Conservation (phyloP, 2,113 vertebrate genomes). For the Hippoglossus stenolepis region DNA sequence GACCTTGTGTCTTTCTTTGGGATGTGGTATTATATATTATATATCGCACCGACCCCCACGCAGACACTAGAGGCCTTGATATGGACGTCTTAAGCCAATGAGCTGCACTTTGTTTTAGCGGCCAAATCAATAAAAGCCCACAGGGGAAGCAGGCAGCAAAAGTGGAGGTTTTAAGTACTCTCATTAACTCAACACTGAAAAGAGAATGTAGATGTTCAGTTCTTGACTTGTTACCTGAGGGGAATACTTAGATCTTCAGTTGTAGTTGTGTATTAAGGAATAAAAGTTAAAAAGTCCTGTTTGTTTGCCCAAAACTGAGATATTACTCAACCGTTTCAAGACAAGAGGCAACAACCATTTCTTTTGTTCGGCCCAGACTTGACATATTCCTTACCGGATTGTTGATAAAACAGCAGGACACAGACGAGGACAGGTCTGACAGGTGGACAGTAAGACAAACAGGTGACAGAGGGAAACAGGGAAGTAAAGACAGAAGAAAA, state of each 20-base stretch:
- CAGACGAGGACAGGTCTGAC: slow-evolving; percentile 48
- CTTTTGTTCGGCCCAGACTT: background rate
- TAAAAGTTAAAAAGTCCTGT: too few relatives aligned
- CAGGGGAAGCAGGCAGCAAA: slow-evolving; percentile 47
- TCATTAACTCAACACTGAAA: slow-evolving; percentile 33
- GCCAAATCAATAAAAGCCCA: slow-evolving; percentile 72
- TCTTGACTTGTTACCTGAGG: background rate
- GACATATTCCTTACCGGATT: background rate
- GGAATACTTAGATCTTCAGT: background rate
- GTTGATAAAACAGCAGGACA: slow-evolving; percentile 9
- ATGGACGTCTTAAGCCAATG: slow-evolving; percentile 71
- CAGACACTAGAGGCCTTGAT: slow-evolving; percentile 49
- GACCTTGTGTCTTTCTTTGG: background rate
- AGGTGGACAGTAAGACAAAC: slow-evolving; percentile 63
- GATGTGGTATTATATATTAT: slow-evolving; percentile 9
- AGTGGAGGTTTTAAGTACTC: slow-evolving; percentile 6
- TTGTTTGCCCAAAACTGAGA: too few relatives aligned
- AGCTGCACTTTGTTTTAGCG: slow-evolving; percentile 71
- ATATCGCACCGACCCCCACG: slow-evolving; percentile 8
- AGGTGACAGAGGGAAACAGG: slow-evolving; percentile 48
- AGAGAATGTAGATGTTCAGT: slow-evolving; percentile 4
- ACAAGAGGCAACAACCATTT: background rate
- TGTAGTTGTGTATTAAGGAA: background rate
- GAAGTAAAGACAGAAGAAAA: slow-evolving; percentile 1
- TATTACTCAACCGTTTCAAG: background rate